Base-by-base conservation (phyloP, 2,113 vertebrate genomes). In the Sphaerodactylus townsendi region DNA sequence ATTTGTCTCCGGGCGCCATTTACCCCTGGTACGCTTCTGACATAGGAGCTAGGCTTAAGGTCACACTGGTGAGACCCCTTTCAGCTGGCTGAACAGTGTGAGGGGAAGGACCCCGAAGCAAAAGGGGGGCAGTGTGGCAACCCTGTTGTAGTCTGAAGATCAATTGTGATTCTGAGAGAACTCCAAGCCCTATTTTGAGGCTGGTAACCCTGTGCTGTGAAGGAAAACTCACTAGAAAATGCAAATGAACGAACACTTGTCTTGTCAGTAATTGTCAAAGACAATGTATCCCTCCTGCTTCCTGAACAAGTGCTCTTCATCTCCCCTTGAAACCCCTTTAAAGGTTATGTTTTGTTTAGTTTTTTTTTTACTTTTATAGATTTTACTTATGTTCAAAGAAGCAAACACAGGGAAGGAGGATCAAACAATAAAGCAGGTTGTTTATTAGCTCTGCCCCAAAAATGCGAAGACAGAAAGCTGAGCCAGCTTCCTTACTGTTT, bases 191-290 rank as follows among this genome's bases (percentile, higher is more conserved):
- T 41, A 13, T 9, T 19, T 71, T 13, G 25, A 53, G n/a, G n/a
- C n/a, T n/a, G n/a, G n/a, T n/a, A n/a, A n/a, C 65, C 77, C 83
- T 81, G 72, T 84, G 70, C 4, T 44, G 72, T 41, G 82, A 93
- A 76, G 86, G 75, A 75, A 68, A 68, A 15, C 53, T 85, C 74
- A 87, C 83, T 80, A 79, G 17, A 76, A 86, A 84, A 91, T 91
- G 77, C 85, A 93, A 90, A 92, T 91, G 59, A 87, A 92, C 80
- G 37, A 39, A 75, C 50, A 6, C 11, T 84, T 82, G 81, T 90
- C 89, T 92, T 92, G 89, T 89, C 90, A 89, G 21, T 92, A 91
- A 85, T 88, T 89, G 92, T 89, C 88, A 85, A 82, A 91, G 93
- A 79, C 79, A 91, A 84, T 81, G 85, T 86, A 71, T n/a, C 0